phyloP scores from a whole-genome alignment of 1,140 invertebrate genomes.

The Brachionus rubens region DNA sequence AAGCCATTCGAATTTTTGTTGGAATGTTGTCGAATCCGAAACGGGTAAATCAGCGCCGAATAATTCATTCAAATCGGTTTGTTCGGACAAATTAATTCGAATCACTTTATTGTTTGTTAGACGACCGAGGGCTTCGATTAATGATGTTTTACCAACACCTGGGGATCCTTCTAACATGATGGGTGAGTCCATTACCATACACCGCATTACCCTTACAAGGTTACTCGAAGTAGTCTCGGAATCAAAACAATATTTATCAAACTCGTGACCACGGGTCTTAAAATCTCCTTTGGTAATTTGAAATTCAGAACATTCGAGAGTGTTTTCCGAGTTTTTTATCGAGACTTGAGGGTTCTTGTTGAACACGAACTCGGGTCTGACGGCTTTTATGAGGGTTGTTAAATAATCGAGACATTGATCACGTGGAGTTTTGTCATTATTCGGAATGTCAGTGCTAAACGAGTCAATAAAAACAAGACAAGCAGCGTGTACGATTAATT shows the following conservation, averaged over 20 bases:
- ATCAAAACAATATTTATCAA: neutral
- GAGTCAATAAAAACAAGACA: conserved; percentile 85
- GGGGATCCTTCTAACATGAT: conserved; percentile 94
- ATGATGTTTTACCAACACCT: conserved; percentile 93
- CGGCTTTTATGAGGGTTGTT: neutral
- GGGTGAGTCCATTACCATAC: conserved; percentile 78
- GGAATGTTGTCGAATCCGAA: conserved; percentile 53
- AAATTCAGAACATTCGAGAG: neutral
- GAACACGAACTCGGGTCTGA: neutral
- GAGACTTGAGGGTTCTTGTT: neutral
- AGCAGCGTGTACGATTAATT: conserved; percentile 76
- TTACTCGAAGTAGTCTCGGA: conserved; percentile 69
- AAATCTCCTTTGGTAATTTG: neutral
- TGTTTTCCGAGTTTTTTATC: neutral
- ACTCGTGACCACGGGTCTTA: neutral
- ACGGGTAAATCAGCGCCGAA: conserved; percentile 97
- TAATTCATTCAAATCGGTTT: conserved; percentile 94
- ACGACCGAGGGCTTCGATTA: conserved; percentile 84
- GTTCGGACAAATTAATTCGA: conserved; percentile 94
- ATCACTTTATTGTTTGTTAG: conserved; percentile 75
- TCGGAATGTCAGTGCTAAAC: conserved; percentile 68
- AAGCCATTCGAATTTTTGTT: conserved; percentile 76
- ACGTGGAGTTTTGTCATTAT: neutral
- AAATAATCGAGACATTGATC: neutral
- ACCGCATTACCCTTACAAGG: conserved; percentile 74